Percentiles rank a stretch among this genome's conserved stretches.
These are phyloP conservation scores for Mythimna ferrago DNA, from an alignment of 2,888 invertebrate species.

Conservation along the genomic window DNA sequence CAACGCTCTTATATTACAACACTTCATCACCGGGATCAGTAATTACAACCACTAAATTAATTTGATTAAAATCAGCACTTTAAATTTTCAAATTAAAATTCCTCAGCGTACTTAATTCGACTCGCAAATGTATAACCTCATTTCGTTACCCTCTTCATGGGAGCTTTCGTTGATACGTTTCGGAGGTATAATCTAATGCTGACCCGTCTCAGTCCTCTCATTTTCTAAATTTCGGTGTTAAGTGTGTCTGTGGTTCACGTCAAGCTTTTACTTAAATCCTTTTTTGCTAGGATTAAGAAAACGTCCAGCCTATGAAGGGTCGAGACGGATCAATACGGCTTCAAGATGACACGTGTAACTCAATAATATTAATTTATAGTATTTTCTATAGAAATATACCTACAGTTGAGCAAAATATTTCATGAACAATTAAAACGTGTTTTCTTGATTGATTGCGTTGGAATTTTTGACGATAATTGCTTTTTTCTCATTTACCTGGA, in stretches of 20 bases:
- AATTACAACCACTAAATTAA: slow-evolving; percentile 59
- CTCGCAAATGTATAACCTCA: slow-evolving; percentile 81
- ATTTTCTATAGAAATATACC: background rate
- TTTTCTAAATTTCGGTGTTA: slow-evolving; percentile 72
- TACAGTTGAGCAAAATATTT: slow-evolving; percentile 3
- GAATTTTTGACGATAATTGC: background rate
- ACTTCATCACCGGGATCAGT: slow-evolving; percentile 23
- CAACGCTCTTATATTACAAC: slow-evolving; percentile 6
- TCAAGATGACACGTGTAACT: slow-evolving; percentile 10
- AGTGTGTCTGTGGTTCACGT: slow-evolving; percentile 57
- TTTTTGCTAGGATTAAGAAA: slow-evolving; percentile 64
- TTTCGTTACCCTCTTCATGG: slow-evolving; percentile 83
- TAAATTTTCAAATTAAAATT: slow-evolving; percentile 75
- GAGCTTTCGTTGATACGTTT: slow-evolving; percentile 79
- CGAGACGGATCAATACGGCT: slow-evolving; percentile 13
- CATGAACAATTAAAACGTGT: background rate
- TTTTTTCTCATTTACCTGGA: background rate
- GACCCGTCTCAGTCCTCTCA: slow-evolving; percentile 69
- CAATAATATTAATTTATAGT: background rate
- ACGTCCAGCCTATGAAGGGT: slow-evolving; percentile 42
- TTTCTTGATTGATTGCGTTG: slow-evolving; percentile 20
- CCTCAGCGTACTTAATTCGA: slow-evolving; percentile 72
- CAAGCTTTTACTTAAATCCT: slow-evolving; percentile 60
- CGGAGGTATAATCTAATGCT: slow-evolving; percentile 78
- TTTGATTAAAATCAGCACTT: slow-evolving; percentile 67